phyloP scores from a whole-genome alignment of 2,113 vertebrate genomes.

The Hassar affinis region DNA sequence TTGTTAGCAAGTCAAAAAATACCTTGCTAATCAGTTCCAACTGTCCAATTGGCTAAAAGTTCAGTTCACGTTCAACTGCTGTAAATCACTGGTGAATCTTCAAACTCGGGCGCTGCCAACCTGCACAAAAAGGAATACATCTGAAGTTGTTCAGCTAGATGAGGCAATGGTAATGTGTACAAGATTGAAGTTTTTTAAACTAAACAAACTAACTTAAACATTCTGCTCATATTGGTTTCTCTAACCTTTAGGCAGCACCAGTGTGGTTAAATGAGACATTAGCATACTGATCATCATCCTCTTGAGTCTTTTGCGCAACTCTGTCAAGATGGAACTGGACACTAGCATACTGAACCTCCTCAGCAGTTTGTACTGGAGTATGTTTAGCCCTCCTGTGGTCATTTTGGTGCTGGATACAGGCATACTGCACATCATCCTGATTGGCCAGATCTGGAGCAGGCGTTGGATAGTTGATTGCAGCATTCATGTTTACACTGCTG shows the following conservation, averaged over 20 bases:
- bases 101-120: background rate
- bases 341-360: conserved; percentile 12
- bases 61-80: background rate
- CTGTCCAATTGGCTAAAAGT: background rate
- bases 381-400: background rate
- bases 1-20: too few relatives aligned
- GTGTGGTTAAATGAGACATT: background rate
- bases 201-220: background rate
- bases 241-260: conserved; percentile 11
- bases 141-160: background rate
- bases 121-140: background rate
- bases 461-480: background rate
- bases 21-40: too few relatives aligned
- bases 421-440: conserved; percentile 3
- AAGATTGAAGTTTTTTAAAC: background rate
- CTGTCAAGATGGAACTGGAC: background rate
- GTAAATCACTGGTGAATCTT: background rate
- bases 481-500: background rate
- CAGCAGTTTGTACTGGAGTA: background rate
- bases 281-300: background rate
- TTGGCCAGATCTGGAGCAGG: background rate
- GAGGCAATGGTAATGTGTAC: background rate
- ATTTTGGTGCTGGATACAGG: background rate
- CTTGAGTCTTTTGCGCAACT: background rate
- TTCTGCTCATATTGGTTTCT: background rate